A percentile compares a stretch with the other conserved stretches of the same genome.
Conservation (phyloP, 2,888 invertebrate species). For the Leptinotarsa peninsularis region DNA sequence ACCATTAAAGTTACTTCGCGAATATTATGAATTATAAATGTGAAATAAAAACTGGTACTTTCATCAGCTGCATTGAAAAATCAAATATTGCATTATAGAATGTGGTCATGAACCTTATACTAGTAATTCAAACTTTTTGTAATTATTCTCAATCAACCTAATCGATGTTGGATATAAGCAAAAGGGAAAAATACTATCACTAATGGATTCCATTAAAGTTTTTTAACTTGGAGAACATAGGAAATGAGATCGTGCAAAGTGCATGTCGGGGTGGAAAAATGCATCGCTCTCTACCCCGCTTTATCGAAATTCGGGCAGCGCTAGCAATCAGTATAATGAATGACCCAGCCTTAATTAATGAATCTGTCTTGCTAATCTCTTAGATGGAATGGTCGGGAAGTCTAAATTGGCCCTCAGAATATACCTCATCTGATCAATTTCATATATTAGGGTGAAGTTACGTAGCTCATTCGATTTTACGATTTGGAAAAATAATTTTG, state of each 20-base stretch:
- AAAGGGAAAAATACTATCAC: slow-evolving; percentile 31
- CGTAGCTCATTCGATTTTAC: slow-evolving; percentile 28
- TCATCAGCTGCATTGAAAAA: no score
- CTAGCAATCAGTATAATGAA: slow-evolving; percentile 67
- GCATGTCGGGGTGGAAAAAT: slow-evolving; percentile 41
- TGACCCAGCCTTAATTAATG: slow-evolving; percentile 68
- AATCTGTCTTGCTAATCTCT: slow-evolving; percentile 69
- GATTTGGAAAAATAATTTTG: slow-evolving; percentile 28
- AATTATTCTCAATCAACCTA: slow-evolving; percentile 19
- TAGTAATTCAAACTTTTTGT: slow-evolving; percentile 5
- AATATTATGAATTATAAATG: no score
- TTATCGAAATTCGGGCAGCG: slow-evolving; percentile 44
- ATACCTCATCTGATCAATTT: slow-evolving; percentile 67
- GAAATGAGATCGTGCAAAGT: slow-evolving; percentile 47
- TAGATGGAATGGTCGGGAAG: slow-evolving; percentile 66
- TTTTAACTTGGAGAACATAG: slow-evolving; percentile 40
- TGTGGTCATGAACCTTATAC: neutral
- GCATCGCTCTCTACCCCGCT: slow-evolving; percentile 43
- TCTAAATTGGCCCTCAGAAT: slow-evolving; percentile 62
- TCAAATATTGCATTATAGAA: neutral
- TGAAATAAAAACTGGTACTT: no score
- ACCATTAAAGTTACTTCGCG: no score
- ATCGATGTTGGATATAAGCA: slow-evolving; percentile 15
- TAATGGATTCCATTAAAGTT: slow-evolving; percentile 44
- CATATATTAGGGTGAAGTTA: slow-evolving; percentile 55